Evolutionary conservation across 2,888 invertebrate species (phyloP), one percentile per base, ranked within the genome.

Genomic region (Drosophila mettleri): DNA sequence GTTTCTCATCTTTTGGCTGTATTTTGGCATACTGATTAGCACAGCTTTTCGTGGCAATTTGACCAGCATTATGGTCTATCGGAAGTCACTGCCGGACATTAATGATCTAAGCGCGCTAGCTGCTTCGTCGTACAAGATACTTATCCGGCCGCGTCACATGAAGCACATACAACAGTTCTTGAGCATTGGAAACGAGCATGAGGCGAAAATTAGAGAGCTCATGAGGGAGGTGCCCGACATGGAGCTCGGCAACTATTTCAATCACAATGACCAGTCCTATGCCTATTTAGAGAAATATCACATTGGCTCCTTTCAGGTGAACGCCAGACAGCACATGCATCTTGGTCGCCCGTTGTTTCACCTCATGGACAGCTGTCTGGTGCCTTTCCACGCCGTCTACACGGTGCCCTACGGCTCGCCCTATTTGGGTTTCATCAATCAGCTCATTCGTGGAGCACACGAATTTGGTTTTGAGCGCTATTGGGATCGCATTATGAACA

Each of bases 381-480:
- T 94, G 0, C 94, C 94, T 0, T 94, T 94, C 81, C 93, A 93
- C 18, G 93, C 93, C 0, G 94, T 94, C 0, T 94, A 94, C 65
- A 93, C 93, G 1, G 89, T 94, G 10, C 93, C 93, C n/a, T 93
- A 94, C 70, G 94, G 94, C 2, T 94, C 94, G 31, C 94, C 94
- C 0, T 94, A 94, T 80, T 86, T 94, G 49, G 92, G 91, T 9
- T 92, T 92, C 55, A 51, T 94, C 5, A 92, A 94, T 68, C 90
- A 89, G 14, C 90, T 94, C 0, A 83, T 94, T 2, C 89, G 92
- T 18, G 91, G 92, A 58, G 83, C 94, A 0, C 92, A 93, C 55
- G 93, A 94, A 89, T 93, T 90, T 24, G 94, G 94, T 0, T 93
- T 94, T 38, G 82, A 93, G 7, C 88, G 92, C 2, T 91, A 93